phyloP scores from a whole-genome alignment of 2,113 vertebrate species.

The Paramormyrops kingsleyae region DNA sequence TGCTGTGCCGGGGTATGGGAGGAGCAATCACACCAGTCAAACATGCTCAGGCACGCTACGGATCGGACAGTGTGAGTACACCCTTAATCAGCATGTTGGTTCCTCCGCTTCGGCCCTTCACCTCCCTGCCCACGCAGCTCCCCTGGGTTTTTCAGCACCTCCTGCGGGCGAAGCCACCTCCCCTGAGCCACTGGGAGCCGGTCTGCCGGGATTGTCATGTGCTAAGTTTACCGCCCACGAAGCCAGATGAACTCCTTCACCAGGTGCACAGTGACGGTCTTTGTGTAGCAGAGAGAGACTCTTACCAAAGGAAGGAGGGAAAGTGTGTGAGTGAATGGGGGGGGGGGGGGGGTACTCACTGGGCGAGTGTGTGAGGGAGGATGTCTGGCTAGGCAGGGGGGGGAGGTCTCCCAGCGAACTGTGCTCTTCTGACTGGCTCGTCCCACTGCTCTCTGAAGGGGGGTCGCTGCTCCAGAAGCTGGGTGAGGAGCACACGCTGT shows the following conservation, averaged over 20 bases:
- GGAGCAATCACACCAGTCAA: not conserved
- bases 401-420: constrained; percentile 42
- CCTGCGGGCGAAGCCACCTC: not conserved
- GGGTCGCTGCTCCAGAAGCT: constrained; percentile 42
- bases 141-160: not conserved
- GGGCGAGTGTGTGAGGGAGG: constrained; percentile 30
- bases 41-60: not conserved
- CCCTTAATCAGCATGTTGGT: not conserved
- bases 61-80: not conserved
- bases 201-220: not conserved
- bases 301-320: not conserved
- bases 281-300: not conserved
- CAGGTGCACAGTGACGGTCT: not conserved
- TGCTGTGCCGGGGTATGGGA: not conserved
- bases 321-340: not conserved
- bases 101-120: not conserved
- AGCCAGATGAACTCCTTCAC: not conserved
- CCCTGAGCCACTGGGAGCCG: not conserved
- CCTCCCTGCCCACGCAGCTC: not conserved
- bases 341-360: constrained; percentile 27
- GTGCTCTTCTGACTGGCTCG: constrained; percentile 41
- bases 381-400: constrained; percentile 27
- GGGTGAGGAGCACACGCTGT: constrained; percentile 37
- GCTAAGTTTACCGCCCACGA: not conserved
- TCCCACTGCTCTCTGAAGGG: constrained; percentile 40